Base-by-base conservation (phyloP, 2,888 invertebrate genomes). In the Papilio demoleus region DNA sequence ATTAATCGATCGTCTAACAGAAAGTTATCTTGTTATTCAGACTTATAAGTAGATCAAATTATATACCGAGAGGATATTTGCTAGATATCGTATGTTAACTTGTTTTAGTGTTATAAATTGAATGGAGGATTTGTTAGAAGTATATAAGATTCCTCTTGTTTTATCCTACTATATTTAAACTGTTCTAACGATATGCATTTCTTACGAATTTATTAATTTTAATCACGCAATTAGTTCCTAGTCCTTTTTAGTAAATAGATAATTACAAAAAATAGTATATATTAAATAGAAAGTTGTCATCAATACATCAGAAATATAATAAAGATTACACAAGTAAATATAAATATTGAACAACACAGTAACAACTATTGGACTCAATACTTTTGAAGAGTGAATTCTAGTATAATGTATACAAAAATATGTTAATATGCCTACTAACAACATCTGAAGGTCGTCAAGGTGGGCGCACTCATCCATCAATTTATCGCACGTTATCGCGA, bases 401-500 rank as follows among this genome's bases (percentile, higher is more conserved):
- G 27, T 24, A 14, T 27, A 14, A 27, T n/a, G 27, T 5, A 14
- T 4, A 0, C 12, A 19, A 22, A 27, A 14, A 50, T 27, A 27
- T 50, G 3, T 19, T 11, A 45, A 50, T 27, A 50, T 53, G 53
- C n/a, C 27, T 53, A 53, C 79, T 71, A 82, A 81, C 71, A 76
- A 65, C 40, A 72, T 72, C 24, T 72, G 84, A 86, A 88, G 87
- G 86, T 83, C 81, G 47, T 70, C 68, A 70, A 82, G 83, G 81
- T 87, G 67, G 72, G 74, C 69, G 72, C 64, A 71, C 72, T 71
- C 72, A 70, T 70, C 71, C 68, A 27, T 67, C 72, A 66, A 45
- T 61, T 75, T 75, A 76, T 76, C 76, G 68, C 68, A 4, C 67
- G 40, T 65, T 70, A 59, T 68, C 65, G 53, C 47, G 47, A 64